Evolutionary conservation across 2,797 vertebrate species (phyloP), one percentile per base, ranked within the genome.

Genomic region (Acipenser transmontanus): DNA sequence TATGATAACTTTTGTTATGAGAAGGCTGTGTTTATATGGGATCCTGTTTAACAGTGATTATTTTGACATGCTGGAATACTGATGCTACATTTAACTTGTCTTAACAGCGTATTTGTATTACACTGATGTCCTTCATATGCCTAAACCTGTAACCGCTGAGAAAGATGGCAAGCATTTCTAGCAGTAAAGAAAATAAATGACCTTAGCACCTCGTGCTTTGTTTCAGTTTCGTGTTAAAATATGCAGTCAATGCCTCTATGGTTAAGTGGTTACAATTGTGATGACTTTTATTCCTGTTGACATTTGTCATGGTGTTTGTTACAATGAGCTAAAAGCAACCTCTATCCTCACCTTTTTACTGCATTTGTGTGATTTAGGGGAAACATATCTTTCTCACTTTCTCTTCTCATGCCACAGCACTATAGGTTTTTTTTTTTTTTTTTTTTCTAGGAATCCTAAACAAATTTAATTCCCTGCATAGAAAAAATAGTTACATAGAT

Each of bases 21-120:
- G 11, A 57, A 6, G 2, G 6, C 12, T 11, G 11, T 57, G 54
- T n/a, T 7, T 7, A 57, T 57, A 13, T n/a, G 54, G 9, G 54
- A n/a, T 50, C 56, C 34, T 34, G 34, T 34, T 34, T 34, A 34
- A 34, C 56, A 49, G 65, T 50, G 65, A 66, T 60, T 59, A 52
- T 57, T 66, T 66, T 66, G 65, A 66, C n/a, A 60, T 17, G 57
- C 56, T 47, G 17, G 65, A 57, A 66, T 66, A 49, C 57, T 50
- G 47, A 66, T 49, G 57, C 56, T 50, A 57, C 56, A 13, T 60
- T 66, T 60, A 66, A 57, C 65, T 59, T 50, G 47, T 50, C 47
- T 59, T 59, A 66, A 66, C 49, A 57, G 56, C 8, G 47, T 50
- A 47, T 48, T 47, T 61, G 20, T 57, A 50, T 61, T 54, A 49